Evolutionary conservation across 2,888 invertebrate species (phyloP).

Genomic region (Liopterus haemorrhoidalis): DNA sequence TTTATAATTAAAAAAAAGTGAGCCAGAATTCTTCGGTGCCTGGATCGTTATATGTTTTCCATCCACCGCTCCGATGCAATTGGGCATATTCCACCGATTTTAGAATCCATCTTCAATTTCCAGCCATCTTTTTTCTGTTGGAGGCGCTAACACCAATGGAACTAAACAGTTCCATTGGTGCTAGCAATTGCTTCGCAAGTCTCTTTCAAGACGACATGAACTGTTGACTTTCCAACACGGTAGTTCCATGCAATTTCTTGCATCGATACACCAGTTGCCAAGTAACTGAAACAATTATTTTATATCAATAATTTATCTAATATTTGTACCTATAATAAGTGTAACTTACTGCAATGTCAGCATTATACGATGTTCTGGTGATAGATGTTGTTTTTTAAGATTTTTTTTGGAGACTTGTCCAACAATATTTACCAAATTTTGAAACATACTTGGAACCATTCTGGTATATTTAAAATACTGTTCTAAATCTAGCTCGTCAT

Average conservation of each 20-base stretch:
- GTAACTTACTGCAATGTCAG: too few species aligned
- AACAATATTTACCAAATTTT: too few species aligned
- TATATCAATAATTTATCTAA: too few species aligned
- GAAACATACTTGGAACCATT: too few species aligned
- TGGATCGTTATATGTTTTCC: background rate
- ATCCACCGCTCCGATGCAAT: background rate
- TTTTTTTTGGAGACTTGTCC: too few species aligned
- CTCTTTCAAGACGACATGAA: slow-evolving; percentile 1
- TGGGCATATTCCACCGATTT: background rate
- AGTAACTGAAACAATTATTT: too few species aligned
- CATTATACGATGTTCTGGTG: too few species aligned
- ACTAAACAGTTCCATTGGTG: slow-evolving; percentile 10
- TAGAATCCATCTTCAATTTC: slow-evolving; percentile 2
- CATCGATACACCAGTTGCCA: too few species aligned
- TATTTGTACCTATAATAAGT: too few species aligned
- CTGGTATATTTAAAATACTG: too few species aligned
- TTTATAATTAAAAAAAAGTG: background rate
- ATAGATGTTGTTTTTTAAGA: too few species aligned
- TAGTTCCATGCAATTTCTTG: slow-evolving; percentile 7
- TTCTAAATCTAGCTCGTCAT: too few species aligned
- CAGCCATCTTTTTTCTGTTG: background rate
- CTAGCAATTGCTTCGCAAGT: slow-evolving; percentile 6
- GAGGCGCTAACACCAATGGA: background rate
- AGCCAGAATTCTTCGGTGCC: background rate
- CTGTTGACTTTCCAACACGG: slow-evolving; percentile 8